Evolutionary conservation across 2,888 invertebrate species (phyloP).

Genomic region (Morpho deidamia): DNA sequence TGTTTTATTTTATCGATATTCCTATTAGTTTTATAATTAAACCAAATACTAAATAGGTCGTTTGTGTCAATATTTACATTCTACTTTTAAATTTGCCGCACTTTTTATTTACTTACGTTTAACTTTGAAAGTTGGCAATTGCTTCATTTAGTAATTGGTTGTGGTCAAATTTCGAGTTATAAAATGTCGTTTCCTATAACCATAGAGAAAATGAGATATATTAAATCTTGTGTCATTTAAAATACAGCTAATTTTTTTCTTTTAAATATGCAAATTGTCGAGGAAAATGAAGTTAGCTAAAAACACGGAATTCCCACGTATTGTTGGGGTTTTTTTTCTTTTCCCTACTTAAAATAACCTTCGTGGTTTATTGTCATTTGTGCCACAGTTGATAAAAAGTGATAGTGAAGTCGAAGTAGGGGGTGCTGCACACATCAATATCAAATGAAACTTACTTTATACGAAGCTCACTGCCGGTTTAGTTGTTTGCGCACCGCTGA

Average conservation of each 20-base stretch:
- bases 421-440: constrained; percentile 11
- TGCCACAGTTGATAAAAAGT: constrained; percentile 47
- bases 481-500: constrained; percentile 40
- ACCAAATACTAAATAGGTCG: too few relatives aligned
- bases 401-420: constrained; percentile 54
- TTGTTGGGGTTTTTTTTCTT: constrained; percentile 5
- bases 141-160: too few relatives aligned
- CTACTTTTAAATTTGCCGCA: too few relatives aligned
- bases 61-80: too few relatives aligned
- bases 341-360: constrained; percentile 20
- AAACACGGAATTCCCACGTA: constrained; percentile 14
- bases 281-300: neutral
- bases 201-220: too few relatives aligned
- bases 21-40: too few relatives aligned
- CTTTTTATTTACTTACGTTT: too few relatives aligned
- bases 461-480: constrained; percentile 17
- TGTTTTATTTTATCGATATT: too few relatives aligned
- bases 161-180: too few relatives aligned
- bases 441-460: constrained; percentile 7
- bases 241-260: neutral
- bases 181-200: too few relatives aligned
- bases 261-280: neutral
- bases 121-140: too few relatives aligned
- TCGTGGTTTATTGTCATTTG: constrained; percentile 31
- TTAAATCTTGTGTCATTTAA: too few relatives aligned